Conservation (phyloP, 2,888 invertebrate species). For the Watsonalla binaria region DNA sequence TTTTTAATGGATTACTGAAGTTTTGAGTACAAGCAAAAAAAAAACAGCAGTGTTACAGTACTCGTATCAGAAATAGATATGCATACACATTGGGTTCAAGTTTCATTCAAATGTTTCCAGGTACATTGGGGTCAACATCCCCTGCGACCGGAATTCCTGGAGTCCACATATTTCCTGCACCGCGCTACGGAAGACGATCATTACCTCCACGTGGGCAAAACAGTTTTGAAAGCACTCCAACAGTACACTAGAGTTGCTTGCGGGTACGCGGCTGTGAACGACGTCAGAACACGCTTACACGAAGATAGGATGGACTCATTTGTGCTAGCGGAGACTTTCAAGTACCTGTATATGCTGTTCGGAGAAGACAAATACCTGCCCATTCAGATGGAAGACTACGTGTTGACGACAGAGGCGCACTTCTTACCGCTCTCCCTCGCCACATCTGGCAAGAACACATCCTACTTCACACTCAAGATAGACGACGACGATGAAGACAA, state of each 20-base stretch:
- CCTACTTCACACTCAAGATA: conserved; percentile 64
- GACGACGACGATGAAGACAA: conserved; percentile 69
- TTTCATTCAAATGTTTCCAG: conserved; percentile 43
- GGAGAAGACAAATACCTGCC: conserved; percentile 90
- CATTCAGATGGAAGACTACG: conserved; percentile 90
- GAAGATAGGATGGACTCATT: conserved; percentile 99
- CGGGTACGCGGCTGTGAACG: conserved; percentile 98
- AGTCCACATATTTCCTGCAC: conserved; percentile 98
- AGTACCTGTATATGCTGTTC: conserved; percentile 96
- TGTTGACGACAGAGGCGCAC: conserved; percentile 97
- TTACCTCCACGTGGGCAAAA: conserved; percentile 93
- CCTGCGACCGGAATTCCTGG: conserved; percentile 96
- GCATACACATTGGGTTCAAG: no score
- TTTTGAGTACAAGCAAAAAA: no score
- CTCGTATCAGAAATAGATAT: no score
- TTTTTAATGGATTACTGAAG: no score
- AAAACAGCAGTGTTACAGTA: no score
- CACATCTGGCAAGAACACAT: conserved; percentile 76
- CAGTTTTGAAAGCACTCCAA: conserved; percentile 92
- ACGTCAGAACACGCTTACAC: conserved; percentile 92
- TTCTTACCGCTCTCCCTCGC: conserved; percentile 92
- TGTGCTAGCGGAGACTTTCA: conserved; percentile 98
- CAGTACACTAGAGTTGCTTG: conserved; percentile 95
- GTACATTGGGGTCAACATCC: conserved; percentile 99
- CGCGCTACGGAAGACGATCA: conserved; percentile 97